phyloP scores from a whole-genome alignment of 2,888 invertebrate genomes.

The Dryococelus australis region DNA sequence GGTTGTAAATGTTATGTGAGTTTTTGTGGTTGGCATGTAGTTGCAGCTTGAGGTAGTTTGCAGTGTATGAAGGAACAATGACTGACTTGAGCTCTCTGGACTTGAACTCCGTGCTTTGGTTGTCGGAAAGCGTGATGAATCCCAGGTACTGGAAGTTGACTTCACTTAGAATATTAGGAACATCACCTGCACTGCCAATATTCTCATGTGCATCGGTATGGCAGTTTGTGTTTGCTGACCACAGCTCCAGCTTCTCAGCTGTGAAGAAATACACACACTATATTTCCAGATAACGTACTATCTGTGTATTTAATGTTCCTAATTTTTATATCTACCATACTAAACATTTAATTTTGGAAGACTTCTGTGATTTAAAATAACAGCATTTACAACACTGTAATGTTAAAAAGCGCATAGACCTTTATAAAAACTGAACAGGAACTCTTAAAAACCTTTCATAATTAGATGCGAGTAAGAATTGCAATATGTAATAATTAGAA shows the following conservation, averaged over 20 bases:
- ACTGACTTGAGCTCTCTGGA: slow-evolving; percentile 85
- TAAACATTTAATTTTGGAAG: too few species aligned
- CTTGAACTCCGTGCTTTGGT: slow-evolving; percentile 79
- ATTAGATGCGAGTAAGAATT: too few species aligned
- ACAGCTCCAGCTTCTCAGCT: slow-evolving; percentile 78
- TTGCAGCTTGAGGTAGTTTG: slow-evolving; percentile 81
- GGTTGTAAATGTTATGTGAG: slow-evolving; percentile 79
- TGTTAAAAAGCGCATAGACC: too few species aligned
- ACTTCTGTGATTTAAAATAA: too few species aligned
- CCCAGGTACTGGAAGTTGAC: slow-evolving; percentile 70
- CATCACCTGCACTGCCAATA: slow-evolving; percentile 40
- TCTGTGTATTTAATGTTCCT: too few species aligned
- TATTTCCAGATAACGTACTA: too few species aligned
- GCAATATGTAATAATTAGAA: too few species aligned
- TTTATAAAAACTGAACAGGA: too few species aligned
- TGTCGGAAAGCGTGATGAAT: slow-evolving; percentile 80
- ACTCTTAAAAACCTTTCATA: too few species aligned
- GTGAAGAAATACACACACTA: slow-evolving; percentile 47
- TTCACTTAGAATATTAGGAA: slow-evolving; percentile 54
- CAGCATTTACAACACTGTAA: too few species aligned
- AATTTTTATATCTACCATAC: too few species aligned
- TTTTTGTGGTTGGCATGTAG: slow-evolving; percentile 86
- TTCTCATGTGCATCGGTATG: slow-evolving; percentile 39
- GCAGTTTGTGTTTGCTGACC: slow-evolving; percentile 65
- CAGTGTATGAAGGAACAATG: slow-evolving; percentile 71